These are phyloP conservation scores for Bos taurus DNA, from an alignment of 2,113 vertebrate species.

Conservation along the genomic window ARS-UCD2.0 NW_020192292.1:6669501-6670000, in stretches of 20 bases:
- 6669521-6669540: background rate
- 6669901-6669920: background rate
- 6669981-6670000: background rate
- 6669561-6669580: slow-evolving; percentile 9
- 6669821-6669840: background rate
- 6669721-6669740: background rate
- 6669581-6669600: background rate
- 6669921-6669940: background rate
- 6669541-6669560: slow-evolving; percentile 12
- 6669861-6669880: background rate
- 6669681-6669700: background rate
- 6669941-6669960: background rate
- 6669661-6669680: slow-evolving; percentile 19
- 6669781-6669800: background rate
- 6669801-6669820: slow-evolving; percentile 3
- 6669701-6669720: slow-evolving; percentile 36
- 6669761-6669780: slow-evolving; percentile 2
- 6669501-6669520: background rate
- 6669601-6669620: slow-evolving; percentile 35
- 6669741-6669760: background rate
- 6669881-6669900: background rate
- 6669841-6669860: slow-evolving; percentile 12
- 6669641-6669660: slow-evolving; percentile 38
- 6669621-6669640: background rate
- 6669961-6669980: background rate